Conservation (phyloP, 2,888 invertebrate genomes). For the Ophonus ardosiacus region DNA sequence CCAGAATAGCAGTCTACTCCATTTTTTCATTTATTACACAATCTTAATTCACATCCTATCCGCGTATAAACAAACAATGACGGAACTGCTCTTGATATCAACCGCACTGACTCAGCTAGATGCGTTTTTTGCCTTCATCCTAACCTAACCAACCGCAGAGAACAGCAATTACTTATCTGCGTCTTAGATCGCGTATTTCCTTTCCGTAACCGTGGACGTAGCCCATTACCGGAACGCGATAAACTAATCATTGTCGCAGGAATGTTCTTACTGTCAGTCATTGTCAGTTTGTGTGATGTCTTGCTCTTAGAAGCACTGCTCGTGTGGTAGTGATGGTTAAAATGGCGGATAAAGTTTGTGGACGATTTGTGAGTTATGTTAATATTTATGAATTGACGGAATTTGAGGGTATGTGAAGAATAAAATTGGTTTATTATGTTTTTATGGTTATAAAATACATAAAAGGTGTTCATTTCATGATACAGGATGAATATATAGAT, state of each 20-base stretch:
- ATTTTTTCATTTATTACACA: neutral
- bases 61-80: conserved; percentile 12
- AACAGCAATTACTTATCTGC: conserved; percentile 31
- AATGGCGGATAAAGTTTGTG: neutral
- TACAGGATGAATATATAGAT: neutral
- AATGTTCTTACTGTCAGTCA: neutral
- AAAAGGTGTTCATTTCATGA: neutral
- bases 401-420: neutral
- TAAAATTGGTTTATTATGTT: neutral
- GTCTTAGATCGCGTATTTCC: conserved; percentile 25
- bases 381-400: conserved; percentile 9
- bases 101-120: conserved; percentile 15
- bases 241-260: conserved; percentile 36
- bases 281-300: neutral
- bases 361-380: conserved; percentile 32
- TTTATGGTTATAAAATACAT: neutral
- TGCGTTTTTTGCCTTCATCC: neutral
- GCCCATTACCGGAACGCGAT: conserved; percentile 37
- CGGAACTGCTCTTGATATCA: neutral
- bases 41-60: neutral
- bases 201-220: neutral
- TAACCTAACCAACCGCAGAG: neutral
- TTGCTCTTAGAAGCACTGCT: neutral
- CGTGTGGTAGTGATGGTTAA: neutral
- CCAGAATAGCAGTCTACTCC: neutral